Conservation (phyloP, 2,888 invertebrate genomes). For the Aricia artaxerxes region DNA sequence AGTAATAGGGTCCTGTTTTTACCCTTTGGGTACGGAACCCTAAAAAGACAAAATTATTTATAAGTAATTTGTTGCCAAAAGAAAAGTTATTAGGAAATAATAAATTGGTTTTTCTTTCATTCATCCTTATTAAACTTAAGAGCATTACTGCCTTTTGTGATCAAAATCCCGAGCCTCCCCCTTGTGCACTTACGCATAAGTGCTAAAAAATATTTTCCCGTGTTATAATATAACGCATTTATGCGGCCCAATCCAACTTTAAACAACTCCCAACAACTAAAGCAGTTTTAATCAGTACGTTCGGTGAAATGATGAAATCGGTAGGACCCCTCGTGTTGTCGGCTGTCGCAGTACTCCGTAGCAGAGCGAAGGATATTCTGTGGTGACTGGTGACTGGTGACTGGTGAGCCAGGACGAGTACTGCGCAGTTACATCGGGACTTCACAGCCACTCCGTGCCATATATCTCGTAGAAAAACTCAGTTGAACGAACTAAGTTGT, state of each 20-base stretch:
- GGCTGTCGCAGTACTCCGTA: not conserved
- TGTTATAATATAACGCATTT: not conserved
- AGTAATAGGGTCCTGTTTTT: too few relatives aligned
- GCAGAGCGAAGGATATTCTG: not conserved
- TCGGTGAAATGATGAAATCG: not conserved
- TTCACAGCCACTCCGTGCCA: not conserved
- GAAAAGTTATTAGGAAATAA: not conserved
- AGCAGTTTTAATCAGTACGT: not conserved
- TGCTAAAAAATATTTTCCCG: not conserved
- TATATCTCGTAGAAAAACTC: slow-evolving; percentile 25
- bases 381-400: not conserved
- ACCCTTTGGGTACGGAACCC: too few relatives aligned
- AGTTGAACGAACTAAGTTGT: slow-evolving; percentile 29
- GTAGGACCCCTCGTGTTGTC: not conserved
- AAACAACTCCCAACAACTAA: not conserved
- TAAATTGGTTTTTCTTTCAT: not conserved
- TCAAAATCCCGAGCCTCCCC: not conserved
- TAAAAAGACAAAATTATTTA: not conserved
- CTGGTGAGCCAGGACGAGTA: not conserved
- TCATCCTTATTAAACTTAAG: not conserved
- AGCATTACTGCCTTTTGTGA: not conserved
- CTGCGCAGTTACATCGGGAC: not conserved
- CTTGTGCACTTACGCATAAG: not conserved
- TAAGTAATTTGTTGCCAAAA: not conserved
- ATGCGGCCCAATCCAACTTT: not conserved